Percentiles rank a stretch among this genome's conserved stretches.
Evolutionary conservation across 2,113 vertebrate species (phyloP).

Genomic region (Seriola rivoliana): DNA sequence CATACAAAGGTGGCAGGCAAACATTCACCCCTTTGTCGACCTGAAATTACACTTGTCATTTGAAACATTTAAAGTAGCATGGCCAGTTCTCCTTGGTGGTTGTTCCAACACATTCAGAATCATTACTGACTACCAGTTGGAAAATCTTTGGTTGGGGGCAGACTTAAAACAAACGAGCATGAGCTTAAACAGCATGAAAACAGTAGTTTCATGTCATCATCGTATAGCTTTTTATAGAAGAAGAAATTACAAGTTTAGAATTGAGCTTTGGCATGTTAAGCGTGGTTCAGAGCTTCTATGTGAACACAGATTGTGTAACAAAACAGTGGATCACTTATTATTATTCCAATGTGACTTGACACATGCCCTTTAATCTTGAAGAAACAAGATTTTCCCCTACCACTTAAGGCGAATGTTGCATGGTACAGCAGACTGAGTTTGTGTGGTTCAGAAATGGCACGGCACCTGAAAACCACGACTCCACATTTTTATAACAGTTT

Average conservation of each 20-base stretch:
- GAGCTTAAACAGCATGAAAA: background rate
- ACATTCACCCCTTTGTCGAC: too few relatives aligned
- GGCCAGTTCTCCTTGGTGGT: too few relatives aligned
- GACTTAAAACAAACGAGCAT: too few relatives aligned
- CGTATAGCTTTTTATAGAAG: background rate
- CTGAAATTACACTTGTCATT: too few relatives aligned
- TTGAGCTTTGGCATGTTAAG: background rate
- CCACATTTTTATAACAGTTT: background rate
- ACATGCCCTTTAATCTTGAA: slow-evolving; percentile 47
- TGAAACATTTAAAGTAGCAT: too few relatives aligned
- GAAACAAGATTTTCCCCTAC: slow-evolving; percentile 15
- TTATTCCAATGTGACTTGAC: slow-evolving; percentile 52
- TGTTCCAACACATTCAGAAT: too few relatives aligned
- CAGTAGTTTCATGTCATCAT: background rate
- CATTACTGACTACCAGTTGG: too few relatives aligned
- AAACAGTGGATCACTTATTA: background rate
- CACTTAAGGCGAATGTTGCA: slow-evolving; percentile 28
- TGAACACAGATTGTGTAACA: slow-evolving; percentile 24
- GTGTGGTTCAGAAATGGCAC: background rate
- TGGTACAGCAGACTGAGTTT: background rate
- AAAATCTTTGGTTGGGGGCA: too few relatives aligned
- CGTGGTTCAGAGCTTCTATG: background rate
- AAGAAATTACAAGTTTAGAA: background rate
- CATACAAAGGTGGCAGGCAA: too few relatives aligned
- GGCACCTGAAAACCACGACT: background rate